Evolutionary conservation across 2,888 invertebrate species (phyloP).

Genomic region (Nephrotoma flavescens): DNA sequence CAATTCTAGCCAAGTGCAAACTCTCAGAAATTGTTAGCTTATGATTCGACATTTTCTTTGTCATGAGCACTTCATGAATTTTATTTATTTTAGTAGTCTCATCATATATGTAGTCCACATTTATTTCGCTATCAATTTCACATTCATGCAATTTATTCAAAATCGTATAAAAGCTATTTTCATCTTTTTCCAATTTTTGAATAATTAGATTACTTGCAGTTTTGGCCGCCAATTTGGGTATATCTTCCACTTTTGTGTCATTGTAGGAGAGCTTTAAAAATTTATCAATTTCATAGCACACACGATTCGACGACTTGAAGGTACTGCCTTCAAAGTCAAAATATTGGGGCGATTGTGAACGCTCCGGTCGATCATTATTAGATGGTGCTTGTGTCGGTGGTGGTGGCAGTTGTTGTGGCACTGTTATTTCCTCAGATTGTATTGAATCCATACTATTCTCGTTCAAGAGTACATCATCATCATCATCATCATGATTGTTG

Average conservation of each 20-base stretch:
- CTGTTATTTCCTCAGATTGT: neutral
- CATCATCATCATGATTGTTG: neutral
- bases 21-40: neutral
- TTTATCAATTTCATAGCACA: conserved; percentile 1
- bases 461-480: neutral
- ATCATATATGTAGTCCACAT: neutral
- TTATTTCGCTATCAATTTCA: neutral
- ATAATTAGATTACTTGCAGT: neutral
- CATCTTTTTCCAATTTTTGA: neutral
- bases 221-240: neutral
- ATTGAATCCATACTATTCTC: neutral
- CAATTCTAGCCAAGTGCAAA: neutral
- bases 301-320: neutral
- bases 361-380: neutral
- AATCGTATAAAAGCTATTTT: neutral
- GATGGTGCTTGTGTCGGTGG: neutral
- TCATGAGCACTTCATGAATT: neutral
- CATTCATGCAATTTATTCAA: neutral
- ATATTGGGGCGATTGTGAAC: neutral
- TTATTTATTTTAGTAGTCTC: neutral
- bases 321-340: neutral
- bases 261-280: neutral
- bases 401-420: neutral
- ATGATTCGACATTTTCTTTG: neutral
- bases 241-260: neutral